phyloP scores from a whole-genome alignment of 35 echinoderm and acorn worm species.

The Acanthaster planci region DNA sequence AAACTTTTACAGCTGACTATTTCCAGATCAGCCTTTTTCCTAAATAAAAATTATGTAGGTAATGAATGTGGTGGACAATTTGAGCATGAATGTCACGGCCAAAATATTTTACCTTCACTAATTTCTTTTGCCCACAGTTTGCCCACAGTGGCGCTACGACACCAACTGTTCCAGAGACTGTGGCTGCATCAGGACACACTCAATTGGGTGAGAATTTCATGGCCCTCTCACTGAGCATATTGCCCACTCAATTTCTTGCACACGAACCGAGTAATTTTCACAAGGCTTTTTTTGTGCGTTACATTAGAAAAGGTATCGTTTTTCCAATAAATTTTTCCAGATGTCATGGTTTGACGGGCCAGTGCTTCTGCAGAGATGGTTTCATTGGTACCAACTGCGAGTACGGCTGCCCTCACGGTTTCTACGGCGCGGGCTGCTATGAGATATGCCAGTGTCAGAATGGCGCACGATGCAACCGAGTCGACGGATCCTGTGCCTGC shows the following conservation, averaged over 20 bases:
- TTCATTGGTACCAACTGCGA: slow-evolving; percentile 69
- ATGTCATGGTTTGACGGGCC: slow-evolving; percentile 56
- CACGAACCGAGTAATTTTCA: no score
- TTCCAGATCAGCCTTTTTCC: no score
- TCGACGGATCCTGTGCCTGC: slow-evolving; percentile 73
- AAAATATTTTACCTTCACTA: no score
- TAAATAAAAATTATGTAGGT: no score
- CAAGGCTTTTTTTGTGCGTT: background rate
- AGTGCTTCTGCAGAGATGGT: slow-evolving; percentile 84
- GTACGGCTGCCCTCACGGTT: slow-evolving; percentile 47
- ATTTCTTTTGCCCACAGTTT: slow-evolving; percentile 42
- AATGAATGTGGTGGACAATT: no score
- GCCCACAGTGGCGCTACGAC: slow-evolving; percentile 55
- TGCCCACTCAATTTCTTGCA: no score
- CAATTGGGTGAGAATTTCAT: slow-evolving; percentile 37
- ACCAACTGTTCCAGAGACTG: slow-evolving; percentile 49
- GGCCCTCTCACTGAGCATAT: no score
- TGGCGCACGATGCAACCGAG: slow-evolving; percentile 65
- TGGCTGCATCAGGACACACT: slow-evolving; percentile 34
- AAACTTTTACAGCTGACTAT: no score
- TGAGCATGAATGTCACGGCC: no score
- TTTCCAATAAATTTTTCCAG: slow-evolving; percentile 48
- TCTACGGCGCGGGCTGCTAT: slow-evolving; percentile 70
- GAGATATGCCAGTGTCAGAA: slow-evolving; percentile 74
- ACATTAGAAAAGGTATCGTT: background rate